Evolutionary conservation across 2,888 invertebrate genomes (phyloP).

Genomic region (Dynastes grantii): DNA sequence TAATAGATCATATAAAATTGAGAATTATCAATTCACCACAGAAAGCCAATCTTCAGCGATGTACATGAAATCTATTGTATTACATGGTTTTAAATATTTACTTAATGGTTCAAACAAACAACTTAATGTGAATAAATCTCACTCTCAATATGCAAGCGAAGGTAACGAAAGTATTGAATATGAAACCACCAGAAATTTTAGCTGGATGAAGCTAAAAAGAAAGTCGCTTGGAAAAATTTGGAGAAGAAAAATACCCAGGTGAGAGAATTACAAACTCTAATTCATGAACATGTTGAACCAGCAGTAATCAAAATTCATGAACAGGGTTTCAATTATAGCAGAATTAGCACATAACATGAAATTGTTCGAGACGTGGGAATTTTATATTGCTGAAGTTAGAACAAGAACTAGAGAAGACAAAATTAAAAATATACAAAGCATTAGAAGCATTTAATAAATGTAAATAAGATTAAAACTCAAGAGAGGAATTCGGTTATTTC

Average conservation of each 20-base stretch:
- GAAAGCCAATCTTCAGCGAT: conserved; percentile 71
- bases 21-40: too few species aligned
- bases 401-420: conserved; percentile 60
- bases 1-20: too few species aligned
- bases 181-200: conserved; percentile 90
- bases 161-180: conserved; percentile 98
- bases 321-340: conserved; percentile 76
- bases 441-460: conserved; percentile 73
- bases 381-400: conserved; percentile 68
- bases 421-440: conserved; percentile 60
- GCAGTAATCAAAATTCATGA: conserved; percentile 88
- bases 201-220: conserved; percentile 88
- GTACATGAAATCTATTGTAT: conserved; percentile 92
- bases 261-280: conserved; percentile 79
- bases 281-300: conserved; percentile 92
- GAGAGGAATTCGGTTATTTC: conserved; percentile 61
- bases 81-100: conserved; percentile 98
- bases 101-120: conserved; percentile 95
- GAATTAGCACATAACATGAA: conserved; percentile 88
- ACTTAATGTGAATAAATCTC: conserved; percentile 98
- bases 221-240: conserved; percentile 88
- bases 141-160: conserved; percentile 99
- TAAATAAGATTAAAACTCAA: conserved; percentile 72
- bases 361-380: conserved; percentile 84
- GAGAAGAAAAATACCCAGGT: conserved; percentile 95